These are phyloP conservation scores for Lamellibrachia luymesi DNA, from an alignment of 1,140 invertebrate genomes.

Conservation along the genomic window DNA sequence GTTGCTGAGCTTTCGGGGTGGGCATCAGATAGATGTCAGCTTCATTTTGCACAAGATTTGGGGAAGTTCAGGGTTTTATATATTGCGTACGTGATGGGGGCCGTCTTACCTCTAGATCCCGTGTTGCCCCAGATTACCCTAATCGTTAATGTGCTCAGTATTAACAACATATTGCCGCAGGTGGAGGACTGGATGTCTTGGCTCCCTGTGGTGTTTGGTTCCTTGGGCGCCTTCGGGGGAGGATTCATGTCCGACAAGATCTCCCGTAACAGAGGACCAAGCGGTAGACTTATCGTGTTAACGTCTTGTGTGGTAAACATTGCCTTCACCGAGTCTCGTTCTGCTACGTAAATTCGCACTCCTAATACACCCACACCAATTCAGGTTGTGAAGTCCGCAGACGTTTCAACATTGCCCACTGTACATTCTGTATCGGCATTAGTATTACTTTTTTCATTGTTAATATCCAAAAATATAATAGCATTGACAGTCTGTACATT, in stretches of 20 bases:
- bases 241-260: constrained; percentile 86
- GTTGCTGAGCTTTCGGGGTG: too few relatives aligned
- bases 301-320: constrained; percentile 68
- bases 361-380: neutral
- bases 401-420: neutral
- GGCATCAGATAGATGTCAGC: too few relatives aligned
- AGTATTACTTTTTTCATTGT: too few relatives aligned
- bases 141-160: neutral
- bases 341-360: too few relatives aligned
- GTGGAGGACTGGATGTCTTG: constrained; percentile 48
- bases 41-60: too few relatives aligned
- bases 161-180: neutral
- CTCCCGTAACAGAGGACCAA: constrained; percentile 80
- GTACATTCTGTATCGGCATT: neutral
- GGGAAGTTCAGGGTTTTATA: too few relatives aligned
- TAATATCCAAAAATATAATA: too few relatives aligned
- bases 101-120: too few relatives aligned
- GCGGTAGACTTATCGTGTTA: constrained; percentile 78
- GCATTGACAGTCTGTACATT: too few relatives aligned
- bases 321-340: neutral
- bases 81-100: too few relatives aligned
- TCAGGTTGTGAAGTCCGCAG: neutral
- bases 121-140: too few relatives aligned
- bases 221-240: constrained; percentile 81
- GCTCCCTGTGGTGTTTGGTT: constrained; percentile 68